Conservation (phyloP, 2,888 invertebrate genomes). For the Electrophaes corylata region DNA sequence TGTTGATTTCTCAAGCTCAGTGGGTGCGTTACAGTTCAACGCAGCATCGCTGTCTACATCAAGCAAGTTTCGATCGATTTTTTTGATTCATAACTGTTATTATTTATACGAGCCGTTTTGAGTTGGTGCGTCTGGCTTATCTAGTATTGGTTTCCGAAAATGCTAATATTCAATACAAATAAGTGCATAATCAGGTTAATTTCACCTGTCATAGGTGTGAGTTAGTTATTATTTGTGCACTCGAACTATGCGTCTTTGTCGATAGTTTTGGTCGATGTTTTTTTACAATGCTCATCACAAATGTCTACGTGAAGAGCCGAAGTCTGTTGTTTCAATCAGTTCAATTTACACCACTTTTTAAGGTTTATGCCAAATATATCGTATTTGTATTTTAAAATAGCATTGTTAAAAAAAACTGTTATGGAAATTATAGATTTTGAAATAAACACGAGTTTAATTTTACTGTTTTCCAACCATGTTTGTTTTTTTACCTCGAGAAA, state of each 20-base stretch:
- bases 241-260: not conserved
- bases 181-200: not conserved
- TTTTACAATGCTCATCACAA: slow-evolving; percentile 17
- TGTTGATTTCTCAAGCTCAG: too few species aligned
- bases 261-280: too few species aligned
- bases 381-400: slow-evolving; percentile 74
- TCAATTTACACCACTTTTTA: slow-evolving; percentile 58
- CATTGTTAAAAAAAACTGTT: slow-evolving; percentile 80
- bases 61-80: too few species aligned
- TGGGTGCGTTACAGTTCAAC: too few species aligned
- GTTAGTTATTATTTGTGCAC: slow-evolving; percentile 7
- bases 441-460: slow-evolving; percentile 43
- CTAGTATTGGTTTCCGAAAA: not conserved
- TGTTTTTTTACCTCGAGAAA: not conserved
- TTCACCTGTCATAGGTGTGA: not conserved
- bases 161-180: not conserved
- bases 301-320: not conserved
- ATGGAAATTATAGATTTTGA: slow-evolving; percentile 79
- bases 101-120: too few species aligned
- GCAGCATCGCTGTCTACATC: too few species aligned
- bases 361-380: slow-evolving; percentile 83
- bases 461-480: not conserved
- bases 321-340: slow-evolving; percentile 57
- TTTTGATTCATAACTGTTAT: too few species aligned
- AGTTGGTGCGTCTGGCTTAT: not conserved